Base-by-base conservation (phyloP, 2,888 invertebrate genomes). In the Noctua janthe region DNA sequence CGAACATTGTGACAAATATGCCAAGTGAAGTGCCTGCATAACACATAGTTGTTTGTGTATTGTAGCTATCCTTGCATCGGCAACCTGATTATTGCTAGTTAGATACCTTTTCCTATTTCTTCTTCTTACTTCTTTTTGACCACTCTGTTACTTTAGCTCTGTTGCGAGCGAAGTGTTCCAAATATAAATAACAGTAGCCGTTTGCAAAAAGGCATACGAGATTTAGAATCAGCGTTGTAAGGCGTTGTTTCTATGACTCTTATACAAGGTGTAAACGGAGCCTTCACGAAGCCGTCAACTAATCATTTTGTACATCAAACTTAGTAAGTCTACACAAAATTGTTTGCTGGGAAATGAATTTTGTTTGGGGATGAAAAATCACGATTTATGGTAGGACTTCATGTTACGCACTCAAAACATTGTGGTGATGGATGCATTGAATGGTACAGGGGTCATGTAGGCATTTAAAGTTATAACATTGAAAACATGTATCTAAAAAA, bases 11-110 rank as follows among this genome's bases (percentile, higher is more conserved):
- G 29, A 11, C n/a, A 29, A 43, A 56, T 49, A 76, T 56, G 35
- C 56, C 39, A 43, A 56, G 66, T 82, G 56, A 10, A 43, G 39
- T 67, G 76, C 56, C 8, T 17, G 64, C 56, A 66, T 75, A 15
- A 71, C 87, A 85, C 82, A 80, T 86, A 86, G 86, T 81, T 86
- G 81, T 84, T 82, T 83, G 89, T 79, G 86, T 87, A 86, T 78
- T 62, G 82, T 88, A 88, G 75, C 47, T 69, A 73, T 76, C 82
- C 84, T 84, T 87, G 89, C 89, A 89, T 90, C 75, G 90, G 88
- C 87, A 88, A 89, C 83, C 82, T 82, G 73, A 79, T 81, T 73
- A 83, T 75, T 84, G 89, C 90, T 90, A 88, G 80, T 77, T 90
- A 88, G 90, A 59, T 66, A 80, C 71, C 77, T 56, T 81, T 83